phyloP scores from a whole-genome alignment of 2,888 invertebrate species.

The Pammene fasciana region DNA sequence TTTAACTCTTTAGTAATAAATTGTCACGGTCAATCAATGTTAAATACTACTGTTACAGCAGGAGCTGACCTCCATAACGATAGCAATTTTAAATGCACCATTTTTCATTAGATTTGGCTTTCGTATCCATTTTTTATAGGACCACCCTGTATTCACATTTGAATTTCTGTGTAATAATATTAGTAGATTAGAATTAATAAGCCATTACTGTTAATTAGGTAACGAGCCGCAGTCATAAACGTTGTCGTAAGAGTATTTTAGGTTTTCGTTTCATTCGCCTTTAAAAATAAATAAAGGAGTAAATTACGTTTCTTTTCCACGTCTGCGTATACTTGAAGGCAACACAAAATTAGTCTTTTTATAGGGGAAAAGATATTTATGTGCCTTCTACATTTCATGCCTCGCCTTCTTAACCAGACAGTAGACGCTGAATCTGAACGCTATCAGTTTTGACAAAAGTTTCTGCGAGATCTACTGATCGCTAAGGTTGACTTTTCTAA shows the following conservation, averaged over 20 bases:
- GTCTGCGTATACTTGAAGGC: no score
- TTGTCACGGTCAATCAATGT: conserved; percentile 68
- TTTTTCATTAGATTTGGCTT: conserved; percentile 53
- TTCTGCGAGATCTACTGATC: no score
- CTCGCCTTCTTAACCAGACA: no score
- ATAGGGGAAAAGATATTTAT: no score
- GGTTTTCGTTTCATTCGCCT: conserved; percentile 15
- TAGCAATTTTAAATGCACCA: conserved; percentile 65
- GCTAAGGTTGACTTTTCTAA: no score
- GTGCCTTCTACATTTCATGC: no score
- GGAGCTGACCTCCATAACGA: conserved; percentile 59
- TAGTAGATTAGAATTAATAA: conserved; percentile 69
- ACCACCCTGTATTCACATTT: conserved; percentile 62
- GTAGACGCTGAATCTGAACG: no score
- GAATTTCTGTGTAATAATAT: conserved; percentile 51
- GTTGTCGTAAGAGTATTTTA: conserved; percentile 46
- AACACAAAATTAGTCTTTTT: no score
- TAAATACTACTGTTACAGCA: conserved; percentile 68
- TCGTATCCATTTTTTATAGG: conserved; percentile 52
- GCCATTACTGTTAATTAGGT: conserved; percentile 66
- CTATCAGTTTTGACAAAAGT: no score
- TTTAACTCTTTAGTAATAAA: conserved; percentile 59
- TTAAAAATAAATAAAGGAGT: background rate
- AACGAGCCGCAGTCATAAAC: conserved; percentile 58
- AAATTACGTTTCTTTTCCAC: background rate